Base-by-base conservation (phyloP, 2,797 vertebrate species). In the Zenarchopterus dispar region DNA sequence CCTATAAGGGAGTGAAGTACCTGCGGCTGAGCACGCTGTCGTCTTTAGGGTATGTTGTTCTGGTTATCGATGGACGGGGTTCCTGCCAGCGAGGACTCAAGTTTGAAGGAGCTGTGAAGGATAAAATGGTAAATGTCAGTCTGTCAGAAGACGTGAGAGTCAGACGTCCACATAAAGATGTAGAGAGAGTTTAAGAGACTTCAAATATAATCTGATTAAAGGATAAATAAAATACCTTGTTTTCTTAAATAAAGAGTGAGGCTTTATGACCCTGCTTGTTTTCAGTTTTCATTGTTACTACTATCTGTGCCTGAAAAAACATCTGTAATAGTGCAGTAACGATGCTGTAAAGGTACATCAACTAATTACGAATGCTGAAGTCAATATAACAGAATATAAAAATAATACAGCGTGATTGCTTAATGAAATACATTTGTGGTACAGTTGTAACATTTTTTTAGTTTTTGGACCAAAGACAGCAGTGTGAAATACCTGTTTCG, bases 1-100 rank as follows among this genome's bases (percentile, higher is more conserved):
- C 97, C 0, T 99, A 97, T 73, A 98, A 99, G 87, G 97, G 97
- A n/a, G 94, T 97, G 80, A 99, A 98, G 85, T 98, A 97, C 67
- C 81, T 98, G 60, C 88, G 96, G 53, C 92, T 99, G 56, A 97
- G 94, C 91, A 99, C 96, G 0, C 67, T 98, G 73, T 96, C 97
- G 0, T 95, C 95, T 59, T 92, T 98, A 58, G 97, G 97, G 78
- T 99, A 98, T 0, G 96, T 93, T 0, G 97, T 99, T 84, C 93
- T 99, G 2, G 96, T 98, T 43, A 95, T 99, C 0, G 97, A 99
- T 6, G 96, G 96, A 11, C 88, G 97, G 79, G 97, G 97, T 1
- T 99, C 97, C 0, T 98, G 96, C 75, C 97, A 99, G 71, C 88
- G 97, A 45, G 97, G 97, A 44, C 95, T 99, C 61, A 93, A 92